phyloP scores from a whole-genome alignment of 2,113 vertebrate species.

The Phrynosoma blainvillii region DNA sequence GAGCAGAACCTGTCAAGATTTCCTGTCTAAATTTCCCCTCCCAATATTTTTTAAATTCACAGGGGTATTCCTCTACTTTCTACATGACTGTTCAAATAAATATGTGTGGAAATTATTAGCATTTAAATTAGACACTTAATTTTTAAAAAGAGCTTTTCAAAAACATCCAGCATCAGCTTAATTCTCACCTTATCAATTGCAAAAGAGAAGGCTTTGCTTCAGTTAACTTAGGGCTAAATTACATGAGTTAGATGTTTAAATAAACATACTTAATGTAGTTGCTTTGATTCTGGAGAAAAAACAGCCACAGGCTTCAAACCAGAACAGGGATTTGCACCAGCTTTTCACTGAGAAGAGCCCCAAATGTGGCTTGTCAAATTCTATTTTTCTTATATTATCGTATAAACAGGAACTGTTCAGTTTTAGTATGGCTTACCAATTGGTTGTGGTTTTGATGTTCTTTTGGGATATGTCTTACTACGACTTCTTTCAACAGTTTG shows the following conservation, averaged over 20 bases:
- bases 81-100: background rate
- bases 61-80: background rate
- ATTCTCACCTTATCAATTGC: background rate
- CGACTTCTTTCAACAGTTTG: conserved; percentile 83
- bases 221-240: background rate
- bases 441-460: conserved; percentile 71
- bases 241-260: background rate
- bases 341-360: background rate
- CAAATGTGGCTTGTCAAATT: background rate
- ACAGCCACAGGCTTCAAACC: no score
- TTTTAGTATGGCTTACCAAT: conserved; percentile 69
- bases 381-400: background rate
- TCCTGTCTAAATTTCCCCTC: background rate
- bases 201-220: background rate
- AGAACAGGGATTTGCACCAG: background rate
- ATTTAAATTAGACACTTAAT: background rate
- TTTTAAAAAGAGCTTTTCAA: background rate
- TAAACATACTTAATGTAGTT: background rate
- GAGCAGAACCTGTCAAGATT: background rate
- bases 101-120: background rate
- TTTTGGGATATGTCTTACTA: conserved; percentile 90
- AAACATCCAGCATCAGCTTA: background rate
- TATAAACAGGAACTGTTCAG: background rate
- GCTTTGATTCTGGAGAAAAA: background rate
- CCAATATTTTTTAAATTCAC: background rate